These are phyloP conservation scores for Pocillopora meandrina DNA, from an alignment of 92 coral and sea anemone genomes.

Conservation along the genomic window DNA sequence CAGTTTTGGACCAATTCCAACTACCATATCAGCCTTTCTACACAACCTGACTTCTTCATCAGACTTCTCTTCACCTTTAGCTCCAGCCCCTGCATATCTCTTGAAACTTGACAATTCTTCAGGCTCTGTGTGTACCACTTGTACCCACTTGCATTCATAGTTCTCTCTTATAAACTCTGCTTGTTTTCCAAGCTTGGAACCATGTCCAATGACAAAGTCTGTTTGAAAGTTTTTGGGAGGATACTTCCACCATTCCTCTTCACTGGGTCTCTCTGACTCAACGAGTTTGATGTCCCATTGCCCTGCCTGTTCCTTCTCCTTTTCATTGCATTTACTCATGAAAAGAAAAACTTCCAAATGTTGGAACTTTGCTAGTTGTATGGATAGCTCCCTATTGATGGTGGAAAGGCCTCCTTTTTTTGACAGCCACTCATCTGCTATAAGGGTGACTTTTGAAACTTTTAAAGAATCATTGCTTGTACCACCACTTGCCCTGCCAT, in stretches of 20 bases:
- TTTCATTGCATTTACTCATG: neutral
- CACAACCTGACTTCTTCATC: neutral
- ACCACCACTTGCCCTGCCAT: neutral
- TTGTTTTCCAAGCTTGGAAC: neutral
- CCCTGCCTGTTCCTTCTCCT: neutral
- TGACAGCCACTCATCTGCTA: slow-evolving; percentile 8
- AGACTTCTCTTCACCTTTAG: neutral
- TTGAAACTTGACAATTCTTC: neutral
- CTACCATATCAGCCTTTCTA: neutral
- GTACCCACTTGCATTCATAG: slow-evolving; percentile 3
- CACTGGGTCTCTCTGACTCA: neutral
- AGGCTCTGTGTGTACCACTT: neutral
- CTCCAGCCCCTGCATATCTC: neutral
- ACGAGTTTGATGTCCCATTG: neutral
- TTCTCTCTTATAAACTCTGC: neutral
- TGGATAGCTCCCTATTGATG: neutral
- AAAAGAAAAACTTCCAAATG: neutral
- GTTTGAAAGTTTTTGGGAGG: slow-evolving; percentile 5
- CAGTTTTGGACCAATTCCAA: neutral
- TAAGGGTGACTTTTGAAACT: neutral
- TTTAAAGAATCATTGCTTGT: neutral
- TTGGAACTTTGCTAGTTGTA: neutral
- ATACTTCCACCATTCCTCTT: neutral
- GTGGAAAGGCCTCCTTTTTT: neutral
- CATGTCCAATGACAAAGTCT: slow-evolving; percentile 1